Evolutionary conservation across 2,113 vertebrate genomes (phyloP).

Genomic region (Jaculus jaculus): DNA sequence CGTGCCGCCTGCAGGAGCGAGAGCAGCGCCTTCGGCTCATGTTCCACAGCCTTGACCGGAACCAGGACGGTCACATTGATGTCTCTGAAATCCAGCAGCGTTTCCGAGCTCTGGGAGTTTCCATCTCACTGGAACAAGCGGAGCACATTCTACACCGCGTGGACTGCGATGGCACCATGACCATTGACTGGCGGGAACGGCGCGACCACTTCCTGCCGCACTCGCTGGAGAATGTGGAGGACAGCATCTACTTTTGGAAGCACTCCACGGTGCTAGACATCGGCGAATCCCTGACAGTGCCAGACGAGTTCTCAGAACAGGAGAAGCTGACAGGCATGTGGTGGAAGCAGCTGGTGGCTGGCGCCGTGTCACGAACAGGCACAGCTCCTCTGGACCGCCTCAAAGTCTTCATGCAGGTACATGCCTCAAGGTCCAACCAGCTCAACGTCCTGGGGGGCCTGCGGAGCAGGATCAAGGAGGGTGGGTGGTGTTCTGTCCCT

Average conservation of each 20-base stretch:
- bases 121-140: constrained; percentile 87
- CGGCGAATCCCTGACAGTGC: constrained; percentile 90
- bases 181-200: constrained; percentile 94
- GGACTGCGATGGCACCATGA: constrained; percentile 92
- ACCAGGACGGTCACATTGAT: constrained; percentile 92
- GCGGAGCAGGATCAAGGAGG: constrained; percentile 88
- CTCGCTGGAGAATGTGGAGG: constrained; percentile 90
- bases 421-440: constrained; percentile 85
- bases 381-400: constrained; percentile 93
- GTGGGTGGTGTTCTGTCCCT: constrained; percentile 88
- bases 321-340: constrained; percentile 90
- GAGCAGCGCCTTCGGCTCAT: constrained; percentile 91
- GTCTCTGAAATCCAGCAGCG: constrained; percentile 91
- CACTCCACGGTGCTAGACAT: constrained; percentile 93
- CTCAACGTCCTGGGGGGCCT: constrained; percentile 85
- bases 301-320: constrained; percentile 92
- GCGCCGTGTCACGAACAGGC: constrained; percentile 90
- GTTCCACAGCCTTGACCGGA: constrained; percentile 91
- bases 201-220: constrained; percentile 93
- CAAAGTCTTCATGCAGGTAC: constrained; percentile 95
- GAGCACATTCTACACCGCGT: constrained; percentile 91
- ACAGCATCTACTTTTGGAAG: constrained; percentile 92
- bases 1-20: constrained; percentile 86
- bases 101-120: constrained; percentile 87
- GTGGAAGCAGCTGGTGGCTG: constrained; percentile 93